Evolutionary conservation across 2,113 vertebrate species (phyloP).

Genomic region (Anolis sagrei): DNA sequence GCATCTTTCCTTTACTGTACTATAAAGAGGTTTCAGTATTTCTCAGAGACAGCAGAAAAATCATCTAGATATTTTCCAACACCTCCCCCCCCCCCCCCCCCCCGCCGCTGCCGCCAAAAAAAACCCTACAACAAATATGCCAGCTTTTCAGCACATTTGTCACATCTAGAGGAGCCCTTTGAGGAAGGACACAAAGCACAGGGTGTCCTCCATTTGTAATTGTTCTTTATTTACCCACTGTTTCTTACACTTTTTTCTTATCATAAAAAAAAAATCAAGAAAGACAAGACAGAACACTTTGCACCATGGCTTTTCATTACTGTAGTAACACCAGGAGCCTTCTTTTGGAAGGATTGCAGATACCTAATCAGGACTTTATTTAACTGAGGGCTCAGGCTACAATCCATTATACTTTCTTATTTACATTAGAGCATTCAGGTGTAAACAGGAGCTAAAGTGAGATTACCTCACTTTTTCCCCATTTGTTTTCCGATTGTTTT

Average conservation of each 20-base stretch:
- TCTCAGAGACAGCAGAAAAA: too few relatives aligned
- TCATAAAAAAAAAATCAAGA: background rate
- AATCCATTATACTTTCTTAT: slow-evolving; percentile 13
- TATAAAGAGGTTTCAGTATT: too few relatives aligned
- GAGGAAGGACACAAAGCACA: background rate
- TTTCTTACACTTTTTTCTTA: background rate
- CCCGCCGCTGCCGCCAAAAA: too few relatives aligned
- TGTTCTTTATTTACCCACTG: background rate
- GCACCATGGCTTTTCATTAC: too few relatives aligned
- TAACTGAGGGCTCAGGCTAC: background rate
- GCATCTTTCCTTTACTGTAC: too few relatives aligned
- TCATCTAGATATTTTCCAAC: too few relatives aligned
- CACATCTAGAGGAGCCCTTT: too few relatives aligned
- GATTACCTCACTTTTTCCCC: accelerated
- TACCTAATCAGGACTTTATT: background rate
- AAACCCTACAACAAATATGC: too few relatives aligned
- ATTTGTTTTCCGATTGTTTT: slow-evolving; percentile 22
- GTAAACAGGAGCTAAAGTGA: background rate
- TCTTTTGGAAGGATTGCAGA: background rate
- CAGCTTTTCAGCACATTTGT: too few relatives aligned
- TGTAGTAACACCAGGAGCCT: too few relatives aligned
- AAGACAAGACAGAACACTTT: background rate
- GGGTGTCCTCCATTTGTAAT: background rate
- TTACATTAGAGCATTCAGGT: background rate
- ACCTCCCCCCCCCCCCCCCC: too few relatives aligned